Percentiles rank a stretch among this genome's conserved stretches.
Evolutionary conservation across 2,888 invertebrate genomes (phyloP).

Genomic region (Rhopalosiphum nymphaeae): DNA sequence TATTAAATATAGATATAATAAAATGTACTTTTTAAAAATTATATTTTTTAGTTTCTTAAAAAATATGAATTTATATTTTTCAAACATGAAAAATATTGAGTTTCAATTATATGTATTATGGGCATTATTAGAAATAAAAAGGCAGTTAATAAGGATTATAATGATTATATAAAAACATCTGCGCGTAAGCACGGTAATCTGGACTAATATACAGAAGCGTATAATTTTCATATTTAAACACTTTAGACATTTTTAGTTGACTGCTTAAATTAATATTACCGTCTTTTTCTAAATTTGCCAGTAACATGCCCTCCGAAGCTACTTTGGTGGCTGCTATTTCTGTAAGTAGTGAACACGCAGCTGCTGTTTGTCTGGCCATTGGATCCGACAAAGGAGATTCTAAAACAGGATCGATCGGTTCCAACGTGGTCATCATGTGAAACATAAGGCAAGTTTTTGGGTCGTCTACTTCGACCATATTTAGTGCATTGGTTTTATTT

Average conservation of each 20-base stretch:
- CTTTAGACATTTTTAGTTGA: background rate
- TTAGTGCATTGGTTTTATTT: slow-evolving; percentile 75
- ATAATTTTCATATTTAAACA: background rate
- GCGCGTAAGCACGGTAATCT: background rate
- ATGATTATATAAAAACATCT: background rate
- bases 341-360: slow-evolving; percentile 82
- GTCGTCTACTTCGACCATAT: slow-evolving; percentile 87
- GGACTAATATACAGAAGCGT: background rate
- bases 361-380: slow-evolving; percentile 81
- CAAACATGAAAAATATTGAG: background rate
- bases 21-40: background rate
- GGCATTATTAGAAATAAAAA: background rate
- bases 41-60: background rate
- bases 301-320: slow-evolving; percentile 85
- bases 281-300: slow-evolving; percentile 90
- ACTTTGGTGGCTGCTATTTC: slow-evolving; percentile 82
- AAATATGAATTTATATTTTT: background rate
- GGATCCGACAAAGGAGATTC: slow-evolving; percentile 88
- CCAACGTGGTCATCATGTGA: slow-evolving; percentile 90
- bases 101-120: background rate
- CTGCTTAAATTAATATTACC: slow-evolving; percentile 72
- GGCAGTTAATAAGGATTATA: background rate
- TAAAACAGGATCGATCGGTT: slow-evolving; percentile 86
- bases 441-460: slow-evolving; percentile 89
- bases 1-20: background rate